Conservation (phyloP, 1,140 invertebrate genomes). For the Panulirus ornatus region DNA sequence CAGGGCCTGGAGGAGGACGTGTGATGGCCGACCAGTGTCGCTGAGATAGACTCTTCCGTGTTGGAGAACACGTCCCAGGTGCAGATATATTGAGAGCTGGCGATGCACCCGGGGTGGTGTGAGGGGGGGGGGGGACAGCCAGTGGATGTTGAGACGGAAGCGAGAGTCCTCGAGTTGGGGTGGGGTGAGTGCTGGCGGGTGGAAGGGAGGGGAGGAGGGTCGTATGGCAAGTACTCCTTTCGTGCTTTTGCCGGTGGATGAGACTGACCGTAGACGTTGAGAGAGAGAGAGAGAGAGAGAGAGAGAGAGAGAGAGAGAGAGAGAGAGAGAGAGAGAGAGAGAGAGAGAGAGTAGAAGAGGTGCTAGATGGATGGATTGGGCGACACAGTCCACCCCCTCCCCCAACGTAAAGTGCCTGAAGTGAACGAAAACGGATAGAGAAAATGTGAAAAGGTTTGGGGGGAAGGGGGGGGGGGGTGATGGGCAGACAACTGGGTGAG, state of each 20-base stretch:
- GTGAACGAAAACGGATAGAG: too few species aligned
- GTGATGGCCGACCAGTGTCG: too few species aligned
- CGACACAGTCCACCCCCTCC: too few species aligned
- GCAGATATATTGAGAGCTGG: too few species aligned
- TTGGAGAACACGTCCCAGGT: too few species aligned
- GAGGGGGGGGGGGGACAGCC: background rate
- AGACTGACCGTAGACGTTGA: background rate
- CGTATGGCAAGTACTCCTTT: background rate
- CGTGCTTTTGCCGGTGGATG: background rate
- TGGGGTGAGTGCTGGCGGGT: background rate
- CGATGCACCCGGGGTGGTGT: too few species aligned
- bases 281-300: slow-evolving; percentile 29
- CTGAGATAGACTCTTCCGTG: too few species aligned
- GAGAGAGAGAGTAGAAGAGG: background rate
- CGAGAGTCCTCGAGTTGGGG: background rate
- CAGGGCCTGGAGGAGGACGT: too few species aligned
- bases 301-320: background rate
- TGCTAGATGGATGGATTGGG: background rate
- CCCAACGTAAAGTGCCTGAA: too few species aligned
- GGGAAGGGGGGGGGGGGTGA: too few species aligned
- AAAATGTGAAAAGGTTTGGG: too few species aligned
- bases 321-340: background rate
- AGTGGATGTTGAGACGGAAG: background rate
- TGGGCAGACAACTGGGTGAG: too few species aligned
- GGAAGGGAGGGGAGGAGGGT: background rate